Conservation (phyloP, 2,113 vertebrate genomes). For the Cricetomys ansorgei region DNA sequence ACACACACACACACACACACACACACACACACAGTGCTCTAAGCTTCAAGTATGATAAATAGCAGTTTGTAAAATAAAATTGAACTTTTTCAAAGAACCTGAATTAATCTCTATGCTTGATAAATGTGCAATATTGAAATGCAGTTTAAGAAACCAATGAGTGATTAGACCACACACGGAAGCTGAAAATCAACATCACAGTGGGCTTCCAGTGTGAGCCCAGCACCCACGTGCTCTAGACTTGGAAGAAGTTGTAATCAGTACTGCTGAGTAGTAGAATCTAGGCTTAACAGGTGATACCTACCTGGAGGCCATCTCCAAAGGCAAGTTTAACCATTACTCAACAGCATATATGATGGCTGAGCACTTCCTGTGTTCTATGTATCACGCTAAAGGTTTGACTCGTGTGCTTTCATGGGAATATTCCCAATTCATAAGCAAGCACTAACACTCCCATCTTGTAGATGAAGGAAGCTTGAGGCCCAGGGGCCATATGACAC, state of each 20-base stretch:
- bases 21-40: neutral
- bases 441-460: neutral
- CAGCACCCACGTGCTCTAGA: neutral
- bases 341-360: neutral
- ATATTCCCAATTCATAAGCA: neutral
- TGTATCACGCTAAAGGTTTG: neutral
- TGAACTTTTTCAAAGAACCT: neutral
- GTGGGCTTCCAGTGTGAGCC: neutral
- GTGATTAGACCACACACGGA: neutral
- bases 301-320: neutral
- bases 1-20: neutral
- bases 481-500: neutral
- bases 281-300: neutral
- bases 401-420: neutral
- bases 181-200: slow-evolving; percentile 2
- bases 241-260: neutral
- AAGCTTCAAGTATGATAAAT: neutral
- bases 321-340: neutral
- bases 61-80: slow-evolving; percentile 16
- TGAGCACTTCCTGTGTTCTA: neutral
- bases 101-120: neutral
- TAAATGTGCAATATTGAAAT: neutral
- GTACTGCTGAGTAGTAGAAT: neutral
- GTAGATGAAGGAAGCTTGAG: neutral
- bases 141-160: neutral